These are phyloP conservation scores for Olivierus martensii DNA, from an alignment of 1,140 invertebrate species.

Conservation along the genomic window DNA sequence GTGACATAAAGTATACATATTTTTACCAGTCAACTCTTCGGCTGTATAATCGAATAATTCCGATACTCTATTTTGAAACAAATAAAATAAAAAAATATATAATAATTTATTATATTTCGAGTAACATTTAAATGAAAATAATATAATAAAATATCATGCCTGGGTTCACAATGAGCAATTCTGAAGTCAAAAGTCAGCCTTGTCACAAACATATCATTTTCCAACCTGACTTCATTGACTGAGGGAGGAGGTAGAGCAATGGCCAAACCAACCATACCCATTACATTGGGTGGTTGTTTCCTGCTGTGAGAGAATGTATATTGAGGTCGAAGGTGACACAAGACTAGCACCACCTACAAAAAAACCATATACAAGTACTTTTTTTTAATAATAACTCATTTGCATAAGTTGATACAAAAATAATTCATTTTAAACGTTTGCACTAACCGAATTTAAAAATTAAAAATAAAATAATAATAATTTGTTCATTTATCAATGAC, in stretches of 20 bases:
- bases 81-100: not conserved
- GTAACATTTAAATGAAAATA: not conserved
- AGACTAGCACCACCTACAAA: constrained; percentile 71
- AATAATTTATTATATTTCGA: too few relatives aligned
- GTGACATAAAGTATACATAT: constrained; percentile 86
- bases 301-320: constrained; percentile 80
- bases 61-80: constrained; percentile 60
- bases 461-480: too few relatives aligned
- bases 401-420: too few relatives aligned
- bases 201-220: constrained; percentile 94
- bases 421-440: too few relatives aligned
- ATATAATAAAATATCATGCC: constrained; percentile 41
- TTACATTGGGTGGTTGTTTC: constrained; percentile 36
- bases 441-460: too few relatives aligned
- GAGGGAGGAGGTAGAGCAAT: constrained; percentile 90
- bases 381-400: too few relatives aligned
- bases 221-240: constrained; percentile 89
- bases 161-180: constrained; percentile 92
- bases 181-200: constrained; percentile 89
- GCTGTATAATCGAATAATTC: constrained; percentile 84
- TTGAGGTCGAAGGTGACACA: constrained; percentile 77
- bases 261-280: constrained; percentile 87
- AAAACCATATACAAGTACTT: not conserved
- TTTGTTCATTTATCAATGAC: too few relatives aligned
- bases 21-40: constrained; percentile 86